Evolutionary conservation across 2,888 invertebrate genomes (phyloP), one percentile per base, ranked within the genome.

Genomic region (Hydroisotoma schaefferi): DNA sequence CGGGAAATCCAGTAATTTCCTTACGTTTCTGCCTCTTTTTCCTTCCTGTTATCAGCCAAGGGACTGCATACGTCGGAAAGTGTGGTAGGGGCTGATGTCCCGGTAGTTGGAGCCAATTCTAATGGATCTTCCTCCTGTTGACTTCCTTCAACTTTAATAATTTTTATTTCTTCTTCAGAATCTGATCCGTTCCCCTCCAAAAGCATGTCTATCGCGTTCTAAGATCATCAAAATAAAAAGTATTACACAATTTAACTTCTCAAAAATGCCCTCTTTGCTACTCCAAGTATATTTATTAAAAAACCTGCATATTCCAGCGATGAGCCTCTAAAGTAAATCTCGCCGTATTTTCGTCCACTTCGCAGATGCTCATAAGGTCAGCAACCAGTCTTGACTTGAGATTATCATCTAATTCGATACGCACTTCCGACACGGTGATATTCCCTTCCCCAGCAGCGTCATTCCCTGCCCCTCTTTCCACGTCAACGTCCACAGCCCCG

Each of bases 281-380:
- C 18, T 43, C 43, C 18, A 15, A 15, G 12, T 43, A 6, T 10
- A 43, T 10, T 10, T n/a, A 8, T 6, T 6, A 10, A 33, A 43
- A 20, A 40, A 68, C 71, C 71, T 72, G 72, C 63, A 72, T 70
- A 46, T 69, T 66, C 72, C 72, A 72, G n/a, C 60, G 65, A 46
- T 65, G 47, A 1, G 46, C 20, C n/a, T 58, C 62, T 26, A 72
- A 57, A 55, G 62, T 63, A 26, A 59, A 10, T 37, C 60, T 55
- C 4, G 70, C 69, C 3, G 33, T 57, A 8, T 52, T 46, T 22
- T 40, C 46, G 46, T 59, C 56, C 8, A 71, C 61, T 6, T 67
- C 67, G 37, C 68, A 69, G 47, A 71, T 71, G 15, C 58, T 48
- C 26, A 61, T 55, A 20, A 69, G 59, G 46, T 71, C 71, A 15